Evolutionary conservation across 1,140 invertebrate species (phyloP).

Genomic region (Drosophila burlai): DNA sequence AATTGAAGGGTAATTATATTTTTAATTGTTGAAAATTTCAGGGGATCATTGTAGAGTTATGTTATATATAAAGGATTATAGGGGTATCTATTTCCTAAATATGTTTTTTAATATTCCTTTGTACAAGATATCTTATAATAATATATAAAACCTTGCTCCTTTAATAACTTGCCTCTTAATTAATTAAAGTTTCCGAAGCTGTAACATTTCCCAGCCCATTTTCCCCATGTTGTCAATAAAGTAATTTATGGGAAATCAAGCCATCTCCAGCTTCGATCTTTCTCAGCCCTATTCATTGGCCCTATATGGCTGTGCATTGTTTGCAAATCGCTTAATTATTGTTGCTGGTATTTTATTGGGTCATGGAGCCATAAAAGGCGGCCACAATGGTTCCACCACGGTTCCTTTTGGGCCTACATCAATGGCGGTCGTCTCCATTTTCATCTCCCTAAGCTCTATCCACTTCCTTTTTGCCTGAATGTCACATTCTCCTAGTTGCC

Average conservation of each 20-base stretch:
- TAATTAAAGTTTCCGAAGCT: conserved; percentile 11
- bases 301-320: conserved; percentile 49
- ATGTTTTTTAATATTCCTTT: not conserved
- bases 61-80: not conserved
- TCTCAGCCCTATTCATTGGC: conserved; percentile 30
- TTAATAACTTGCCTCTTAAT: not conserved
- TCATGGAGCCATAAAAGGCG: conserved; percentile 52
- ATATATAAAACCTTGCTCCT: not conserved
- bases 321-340: conserved; percentile 66
- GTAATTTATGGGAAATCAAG: conserved; percentile 37
- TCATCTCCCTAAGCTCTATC: conserved; percentile 12
- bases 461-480: conserved; percentile 29
- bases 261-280: conserved; percentile 28
- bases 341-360: conserved; percentile 58
- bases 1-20: conserved; percentile 13
- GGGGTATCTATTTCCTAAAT: not conserved
- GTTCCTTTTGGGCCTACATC: conserved; percentile 42
- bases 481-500: conserved; percentile 42
- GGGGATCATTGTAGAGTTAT: not conserved
- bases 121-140: not conserved
- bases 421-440: conserved; percentile 30
- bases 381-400: conserved; percentile 3
- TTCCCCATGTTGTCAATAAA: conserved; percentile 12
- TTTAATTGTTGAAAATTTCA: not conserved
- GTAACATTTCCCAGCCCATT: conserved; percentile 1